These are phyloP conservation scores for Alces alces DNA, from an alignment of 2,113 vertebrate genomes.

Conservation along the genomic window DNA sequence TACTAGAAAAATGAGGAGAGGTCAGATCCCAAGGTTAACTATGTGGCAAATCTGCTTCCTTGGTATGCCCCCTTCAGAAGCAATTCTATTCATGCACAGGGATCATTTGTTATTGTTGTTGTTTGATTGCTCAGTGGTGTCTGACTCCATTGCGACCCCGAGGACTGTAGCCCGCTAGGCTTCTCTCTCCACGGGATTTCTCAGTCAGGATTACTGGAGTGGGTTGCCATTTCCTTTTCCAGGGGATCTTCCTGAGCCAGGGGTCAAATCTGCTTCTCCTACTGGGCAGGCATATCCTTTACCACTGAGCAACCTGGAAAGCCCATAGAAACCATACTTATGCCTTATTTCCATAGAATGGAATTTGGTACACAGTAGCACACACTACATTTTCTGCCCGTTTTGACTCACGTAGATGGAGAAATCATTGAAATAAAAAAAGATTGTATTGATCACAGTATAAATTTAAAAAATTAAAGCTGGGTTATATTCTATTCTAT, in stretches of 20 bases:
- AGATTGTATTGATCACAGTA: background rate
- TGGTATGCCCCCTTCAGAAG: background rate
- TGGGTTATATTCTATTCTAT: background rate
- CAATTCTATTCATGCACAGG: background rate
- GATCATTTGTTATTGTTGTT: background rate
- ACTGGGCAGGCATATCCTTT: background rate
- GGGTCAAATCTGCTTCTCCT: background rate
- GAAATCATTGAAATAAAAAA: background rate
- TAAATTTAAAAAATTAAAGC: background rate
- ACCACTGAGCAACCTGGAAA: background rate
- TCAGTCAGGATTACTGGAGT: background rate
- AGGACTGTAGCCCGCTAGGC: background rate
- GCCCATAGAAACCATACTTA: background rate
- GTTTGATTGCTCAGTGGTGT: background rate
- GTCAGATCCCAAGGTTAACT: background rate
- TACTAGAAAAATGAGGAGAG: background rate
- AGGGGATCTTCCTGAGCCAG: background rate
- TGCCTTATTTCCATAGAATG: background rate
- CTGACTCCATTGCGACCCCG: rapidly evolving
- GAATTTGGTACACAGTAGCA: background rate
- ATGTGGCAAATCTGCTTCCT: background rate
- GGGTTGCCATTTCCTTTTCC: background rate
- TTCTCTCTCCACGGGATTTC: background rate
- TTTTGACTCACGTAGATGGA: background rate
- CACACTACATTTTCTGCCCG: background rate